Percentiles rank a stretch among this genome's conserved stretches.
Conservation (phyloP, 2,888 invertebrate genomes). For the Drosophila gaucha region DNA sequence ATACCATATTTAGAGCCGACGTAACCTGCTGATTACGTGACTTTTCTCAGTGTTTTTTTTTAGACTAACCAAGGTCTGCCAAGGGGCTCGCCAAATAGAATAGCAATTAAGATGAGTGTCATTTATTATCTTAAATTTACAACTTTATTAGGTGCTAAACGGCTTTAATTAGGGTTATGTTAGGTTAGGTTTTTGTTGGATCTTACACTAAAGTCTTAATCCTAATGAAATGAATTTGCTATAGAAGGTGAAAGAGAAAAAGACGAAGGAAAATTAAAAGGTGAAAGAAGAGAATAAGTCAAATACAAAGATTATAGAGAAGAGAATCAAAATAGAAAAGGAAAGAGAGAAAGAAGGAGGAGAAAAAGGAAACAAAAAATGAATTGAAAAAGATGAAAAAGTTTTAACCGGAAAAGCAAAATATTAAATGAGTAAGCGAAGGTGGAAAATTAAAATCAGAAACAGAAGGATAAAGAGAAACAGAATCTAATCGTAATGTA, state of each 20-base stretch:
- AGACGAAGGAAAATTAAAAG: not conserved
- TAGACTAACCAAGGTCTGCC: no score
- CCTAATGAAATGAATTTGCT: not conserved
- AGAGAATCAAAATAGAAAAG: not conserved
- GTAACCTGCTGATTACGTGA: constrained; percentile 37
- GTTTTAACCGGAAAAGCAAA: no score
- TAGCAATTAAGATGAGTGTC: not conserved
- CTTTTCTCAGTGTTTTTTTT: not conserved
- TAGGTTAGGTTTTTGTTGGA: not conserved
- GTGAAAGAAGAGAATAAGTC: not conserved
- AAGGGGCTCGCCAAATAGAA: constrained; percentile 14
- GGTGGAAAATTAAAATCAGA: no score
- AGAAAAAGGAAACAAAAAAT: no score
- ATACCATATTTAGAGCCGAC: constrained; percentile 36
- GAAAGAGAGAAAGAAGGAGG: not conserved
- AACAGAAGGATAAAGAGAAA: no score
- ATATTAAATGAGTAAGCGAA: no score
- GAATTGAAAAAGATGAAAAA: no score
- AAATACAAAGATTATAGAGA: no score
- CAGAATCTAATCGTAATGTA: no score
- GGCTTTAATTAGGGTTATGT: not conserved
- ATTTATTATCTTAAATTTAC: constrained; percentile 2
- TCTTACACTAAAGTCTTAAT: not conserved
- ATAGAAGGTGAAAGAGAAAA: no score
- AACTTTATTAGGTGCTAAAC: constrained; percentile 2